Conservation (phyloP, 2,888 invertebrate genomes). For the Ophioninae sp. region DNA sequence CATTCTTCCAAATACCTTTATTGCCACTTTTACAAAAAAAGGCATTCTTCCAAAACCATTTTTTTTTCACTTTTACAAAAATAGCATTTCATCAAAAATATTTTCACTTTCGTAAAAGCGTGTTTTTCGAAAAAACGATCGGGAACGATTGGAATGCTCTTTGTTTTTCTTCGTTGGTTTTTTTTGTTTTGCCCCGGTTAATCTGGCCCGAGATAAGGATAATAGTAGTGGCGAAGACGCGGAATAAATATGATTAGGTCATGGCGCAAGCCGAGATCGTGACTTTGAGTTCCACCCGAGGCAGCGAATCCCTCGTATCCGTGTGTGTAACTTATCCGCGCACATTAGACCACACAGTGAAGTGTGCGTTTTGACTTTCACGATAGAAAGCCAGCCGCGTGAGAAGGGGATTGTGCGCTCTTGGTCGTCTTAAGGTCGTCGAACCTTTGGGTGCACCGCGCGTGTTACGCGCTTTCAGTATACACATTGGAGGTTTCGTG, state of each 20-base stretch:
- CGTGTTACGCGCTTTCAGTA: background rate
- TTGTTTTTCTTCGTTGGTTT: background rate
- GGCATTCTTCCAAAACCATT: too few relatives aligned
- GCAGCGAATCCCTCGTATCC: background rate
- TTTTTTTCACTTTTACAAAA: too few relatives aligned
- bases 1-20: too few relatives aligned
- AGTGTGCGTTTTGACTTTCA: conserved; percentile 59
- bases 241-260: conserved; percentile 35
- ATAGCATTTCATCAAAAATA: too few relatives aligned
- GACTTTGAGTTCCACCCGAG: conserved; percentile 42
- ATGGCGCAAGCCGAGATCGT: conserved; percentile 57
- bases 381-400: conserved; percentile 61
- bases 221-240: conserved; percentile 14
- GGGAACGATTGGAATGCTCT: background rate
- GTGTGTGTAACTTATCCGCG: background rate
- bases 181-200: background rate
- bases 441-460: conserved; percentile 3
- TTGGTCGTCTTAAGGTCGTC: conserved; percentile 9
- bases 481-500: background rate
- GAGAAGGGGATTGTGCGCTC: conserved; percentile 32
- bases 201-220: background rate
- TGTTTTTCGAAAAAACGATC: background rate
- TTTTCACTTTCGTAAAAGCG: too few relatives aligned
- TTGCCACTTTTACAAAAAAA: too few relatives aligned
- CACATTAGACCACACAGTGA: background rate